Evolutionary conservation across 1,140 invertebrate genomes (phyloP).

Genomic region (Ylistrum balloti): DNA sequence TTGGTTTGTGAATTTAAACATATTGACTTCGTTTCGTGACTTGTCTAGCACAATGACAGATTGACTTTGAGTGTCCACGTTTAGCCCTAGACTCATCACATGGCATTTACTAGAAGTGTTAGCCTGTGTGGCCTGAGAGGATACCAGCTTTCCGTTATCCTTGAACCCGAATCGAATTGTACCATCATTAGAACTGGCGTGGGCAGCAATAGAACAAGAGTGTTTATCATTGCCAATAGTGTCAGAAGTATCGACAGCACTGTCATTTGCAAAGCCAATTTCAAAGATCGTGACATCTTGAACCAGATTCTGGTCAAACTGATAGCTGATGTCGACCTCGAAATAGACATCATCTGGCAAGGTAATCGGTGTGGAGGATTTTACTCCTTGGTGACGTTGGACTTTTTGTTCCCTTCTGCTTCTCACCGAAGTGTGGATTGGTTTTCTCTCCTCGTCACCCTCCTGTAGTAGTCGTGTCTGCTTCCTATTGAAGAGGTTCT

Average conservation of each 20-base stretch:
- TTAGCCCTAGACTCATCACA: background rate
- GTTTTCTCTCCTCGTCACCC: background rate
- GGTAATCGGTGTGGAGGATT: background rate
- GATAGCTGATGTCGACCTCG: background rate
- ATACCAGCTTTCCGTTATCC: background rate
- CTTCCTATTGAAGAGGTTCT: background rate
- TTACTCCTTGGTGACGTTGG: background rate
- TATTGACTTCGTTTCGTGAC: background rate
- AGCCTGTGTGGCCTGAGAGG: background rate
- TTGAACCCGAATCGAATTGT: background rate
- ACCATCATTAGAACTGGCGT: background rate
- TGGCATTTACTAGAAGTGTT: background rate
- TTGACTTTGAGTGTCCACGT: background rate
- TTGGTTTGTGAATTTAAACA: background rate
- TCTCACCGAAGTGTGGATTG: background rate
- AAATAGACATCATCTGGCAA: background rate
- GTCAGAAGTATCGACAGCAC: background rate
- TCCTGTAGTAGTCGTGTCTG: background rate
- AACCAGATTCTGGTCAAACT: background rate
- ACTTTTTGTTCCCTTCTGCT: background rate
- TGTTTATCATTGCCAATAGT: background rate
- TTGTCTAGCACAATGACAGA: background rate
- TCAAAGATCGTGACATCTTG: background rate
- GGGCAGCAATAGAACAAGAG: background rate
- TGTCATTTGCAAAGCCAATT: background rate